Base-by-base conservation (phyloP, 64 coral and sea anemone species). In the Stichodactyla mertensii region DNA sequence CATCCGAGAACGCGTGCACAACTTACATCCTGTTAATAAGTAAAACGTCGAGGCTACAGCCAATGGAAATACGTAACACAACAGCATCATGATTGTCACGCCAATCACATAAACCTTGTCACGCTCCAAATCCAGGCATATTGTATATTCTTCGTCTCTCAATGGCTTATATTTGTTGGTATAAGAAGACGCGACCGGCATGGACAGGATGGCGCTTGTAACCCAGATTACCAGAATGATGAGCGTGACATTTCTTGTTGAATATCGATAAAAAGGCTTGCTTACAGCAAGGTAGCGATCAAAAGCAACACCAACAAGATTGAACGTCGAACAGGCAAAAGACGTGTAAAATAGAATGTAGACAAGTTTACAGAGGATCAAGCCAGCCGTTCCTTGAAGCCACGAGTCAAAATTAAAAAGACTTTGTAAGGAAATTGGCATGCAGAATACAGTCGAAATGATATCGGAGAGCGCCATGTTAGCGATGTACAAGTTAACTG, bases 381-480 rank as follows among this genome's bases (percentile, higher is more conserved):
- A 55, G 23, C 78, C 87, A 16, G 64, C 27, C 1, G 74, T 61
- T 15, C 87, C 87, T 31, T 55, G 77, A n/a, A 89, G 53, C 87
- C 87, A 89, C 7, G 56, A 80, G 4, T 81, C 77, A 26, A 78
- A 61, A 9, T 70, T 11, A 70, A 23, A 89, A 16, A 82, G 60
- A 45, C 79, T 81, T 10, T 78, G 23, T 31, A 89, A 10, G 11
- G 87, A 89, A 15, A 89, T 22, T 19, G 87, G 87, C 55, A 83
- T 69, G 18, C 74, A 78, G 51, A 79, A 80, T 52, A 89, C 52
- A 11, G 54, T 59, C 16, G 52, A 78, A 24, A 89, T 57, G 31
- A 89, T 59, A 52, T 89, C 87, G 11, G 87, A 89, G 45, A 61
- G 52, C 57, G 87, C 87, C 87, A 89, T 89, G 79, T 89, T 89